These are phyloP conservation scores for Bombycilla garrulus DNA, from an alignment of 2,113 vertebrate genomes.

Conservation along the genomic window DNA sequence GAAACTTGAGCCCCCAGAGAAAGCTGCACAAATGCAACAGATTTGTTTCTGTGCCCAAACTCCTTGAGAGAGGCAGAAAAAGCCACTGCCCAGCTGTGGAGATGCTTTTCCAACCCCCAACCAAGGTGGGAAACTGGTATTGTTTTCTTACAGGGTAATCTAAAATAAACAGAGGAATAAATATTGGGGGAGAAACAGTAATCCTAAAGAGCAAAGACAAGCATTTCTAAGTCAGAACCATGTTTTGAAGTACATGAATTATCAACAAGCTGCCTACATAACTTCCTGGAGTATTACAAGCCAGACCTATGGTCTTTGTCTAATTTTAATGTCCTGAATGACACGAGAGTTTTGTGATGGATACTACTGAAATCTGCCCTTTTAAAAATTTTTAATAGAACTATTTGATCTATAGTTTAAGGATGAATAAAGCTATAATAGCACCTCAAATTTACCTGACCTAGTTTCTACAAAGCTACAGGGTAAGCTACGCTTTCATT, in stretches of 20 bases:
- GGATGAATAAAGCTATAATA: background rate
- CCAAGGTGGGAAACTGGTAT: background rate
- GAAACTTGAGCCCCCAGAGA: background rate
- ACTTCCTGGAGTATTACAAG: background rate
- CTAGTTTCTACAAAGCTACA: background rate
- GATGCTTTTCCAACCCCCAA: background rate
- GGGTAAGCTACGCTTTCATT: background rate
- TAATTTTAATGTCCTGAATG: background rate
- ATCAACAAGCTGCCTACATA: background rate
- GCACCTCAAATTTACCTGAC: slow-evolving; percentile 10
- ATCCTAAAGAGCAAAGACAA: background rate
- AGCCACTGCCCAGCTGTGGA: background rate
- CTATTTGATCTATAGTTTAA: background rate
- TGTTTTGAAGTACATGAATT: background rate
- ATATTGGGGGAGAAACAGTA: accelerated
- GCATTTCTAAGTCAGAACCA: background rate
- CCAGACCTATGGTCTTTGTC: background rate
- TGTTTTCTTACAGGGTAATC: background rate
- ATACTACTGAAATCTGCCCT: background rate
- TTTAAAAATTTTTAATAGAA: background rate
- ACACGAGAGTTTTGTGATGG: background rate
- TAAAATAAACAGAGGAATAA: background rate
- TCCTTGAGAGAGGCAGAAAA: background rate
- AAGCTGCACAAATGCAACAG: accelerated
- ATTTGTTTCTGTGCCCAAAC: background rate